Evolutionary conservation across 2,797 vertebrate genomes (phyloP), one percentile per base, ranked within the genome.

Genomic region (Oreortyx pictus): DNA sequence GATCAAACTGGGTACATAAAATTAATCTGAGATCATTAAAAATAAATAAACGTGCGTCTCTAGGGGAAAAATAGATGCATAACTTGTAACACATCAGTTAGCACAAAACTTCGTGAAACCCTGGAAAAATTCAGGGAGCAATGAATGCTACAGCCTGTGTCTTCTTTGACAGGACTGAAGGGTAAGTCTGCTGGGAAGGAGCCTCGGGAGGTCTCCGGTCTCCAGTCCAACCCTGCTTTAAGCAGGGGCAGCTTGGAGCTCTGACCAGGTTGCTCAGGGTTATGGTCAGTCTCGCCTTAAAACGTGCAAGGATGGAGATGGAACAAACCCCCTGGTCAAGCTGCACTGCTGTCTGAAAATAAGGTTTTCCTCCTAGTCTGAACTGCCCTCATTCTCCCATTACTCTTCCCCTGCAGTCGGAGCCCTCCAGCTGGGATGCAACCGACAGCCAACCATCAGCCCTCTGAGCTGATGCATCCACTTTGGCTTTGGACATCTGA

Each of bases 361-460:
- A 11, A 2, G 3, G 2, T 37, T 33, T 61, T 75, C 62, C 43
- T 66, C 16, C 37, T 2, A 14, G 54, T 17, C n/a, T 17, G 18
- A 79, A 47, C 9, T 3, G n/a, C 22, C 73, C 29, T 46, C 47
- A n/a, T 43, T 57, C 25, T 59, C 7, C 33, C 9, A 62, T 37
- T 37, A 52, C 1, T 0, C 12, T 8, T 2, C 16, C 35, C 16
- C 25, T 37, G 43, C n/a, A 46, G 37, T 66, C 27, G 29, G 12
- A 14, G 18, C 35, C 33, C 17, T 50, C 33, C 46, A 37, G 47
- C 18, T 33, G 25, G 47, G 25, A 35, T 33, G 19, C 9, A 50
- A 29, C 3, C 5, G 56, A 41, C 7, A 37, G 23, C n/a, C n/a
- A n/a, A n/a, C n/a, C n/a, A n/a, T n/a, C 22, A 24, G 33, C 6